These are phyloP conservation scores for Stramonita haemastoma DNA, from an alignment of 2,888 invertebrate genomes.

Conservation along the genomic window DNA sequence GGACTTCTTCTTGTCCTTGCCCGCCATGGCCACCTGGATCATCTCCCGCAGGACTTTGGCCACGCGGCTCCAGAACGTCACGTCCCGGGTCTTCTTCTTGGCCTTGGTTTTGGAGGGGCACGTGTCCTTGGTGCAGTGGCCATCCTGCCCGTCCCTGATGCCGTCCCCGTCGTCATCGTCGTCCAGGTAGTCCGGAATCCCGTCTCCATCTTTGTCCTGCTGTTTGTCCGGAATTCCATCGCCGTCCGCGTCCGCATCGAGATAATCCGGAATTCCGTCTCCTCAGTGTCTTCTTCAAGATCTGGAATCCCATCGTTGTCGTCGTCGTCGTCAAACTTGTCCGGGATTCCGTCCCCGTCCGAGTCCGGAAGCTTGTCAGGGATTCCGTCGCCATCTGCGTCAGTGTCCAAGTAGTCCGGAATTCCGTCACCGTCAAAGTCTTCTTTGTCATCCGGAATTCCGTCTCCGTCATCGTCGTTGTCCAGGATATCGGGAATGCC, in stretches of 20 bases:
- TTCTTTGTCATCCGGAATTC: constrained; percentile 67
- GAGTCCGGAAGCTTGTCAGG: constrained; percentile 68
- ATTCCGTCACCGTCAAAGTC: constrained; percentile 74
- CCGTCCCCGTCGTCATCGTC: constrained; percentile 65
- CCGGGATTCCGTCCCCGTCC: constrained; percentile 71
- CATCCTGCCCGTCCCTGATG: constrained; percentile 51
- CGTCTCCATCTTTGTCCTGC: constrained; percentile 63
- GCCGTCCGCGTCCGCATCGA: constrained; percentile 67
- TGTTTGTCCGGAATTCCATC: constrained; percentile 64
- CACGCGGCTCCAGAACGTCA: constrained; percentile 39
- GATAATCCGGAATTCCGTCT: constrained; percentile 67
- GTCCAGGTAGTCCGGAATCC: constrained; percentile 64
- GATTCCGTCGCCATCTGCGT: constrained; percentile 73
- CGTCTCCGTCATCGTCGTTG: constrained; percentile 68
- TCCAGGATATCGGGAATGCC: constrained; percentile 71
- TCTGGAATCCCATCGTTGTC: constrained; percentile 73
- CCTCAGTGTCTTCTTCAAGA: constrained; percentile 63
- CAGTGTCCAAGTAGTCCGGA: constrained; percentile 63
- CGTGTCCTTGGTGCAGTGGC: constrained; percentile 48
- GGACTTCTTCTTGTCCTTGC: neutral
- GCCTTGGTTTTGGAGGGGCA: constrained; percentile 25
- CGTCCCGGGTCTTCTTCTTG: neutral
- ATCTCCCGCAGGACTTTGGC: constrained; percentile 12
- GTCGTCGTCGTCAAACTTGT: constrained; percentile 65
- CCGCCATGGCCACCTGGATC: constrained; percentile 28